phyloP scores from a whole-genome alignment of 1,140 invertebrate genomes.

The Ridgeia piscesae region DNA sequence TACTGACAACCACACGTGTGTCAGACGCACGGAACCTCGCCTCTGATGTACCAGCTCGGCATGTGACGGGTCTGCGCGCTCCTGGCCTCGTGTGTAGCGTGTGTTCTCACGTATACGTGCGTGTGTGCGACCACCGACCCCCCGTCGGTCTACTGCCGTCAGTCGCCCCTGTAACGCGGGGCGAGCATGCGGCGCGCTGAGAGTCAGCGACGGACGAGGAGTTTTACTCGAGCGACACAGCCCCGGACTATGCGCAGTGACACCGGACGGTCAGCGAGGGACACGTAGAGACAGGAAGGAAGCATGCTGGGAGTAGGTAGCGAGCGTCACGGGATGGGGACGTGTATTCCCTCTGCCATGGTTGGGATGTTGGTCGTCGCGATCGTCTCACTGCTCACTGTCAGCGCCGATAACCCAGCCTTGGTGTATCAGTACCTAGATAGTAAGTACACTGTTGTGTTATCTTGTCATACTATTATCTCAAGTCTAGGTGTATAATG shows the following conservation, averaged over 20 bases:
- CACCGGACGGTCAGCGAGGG: neutral
- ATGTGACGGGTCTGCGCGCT: neutral
- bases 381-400: neutral
- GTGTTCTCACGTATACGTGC: neutral
- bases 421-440: neutral
- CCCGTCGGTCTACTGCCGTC: neutral
- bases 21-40: neutral
- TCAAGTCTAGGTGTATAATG: neutral
- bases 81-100: neutral
- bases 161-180: neutral
- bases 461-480: neutral
- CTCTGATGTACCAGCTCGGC: neutral
- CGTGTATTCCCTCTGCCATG: neutral
- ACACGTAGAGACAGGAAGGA: neutral
- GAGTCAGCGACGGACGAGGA: neutral
- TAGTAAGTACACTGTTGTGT: neutral
- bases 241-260: neutral
- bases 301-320: neutral
- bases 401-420: neutral
- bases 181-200: neutral
- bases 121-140: neutral
- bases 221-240: neutral
- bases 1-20: neutral
- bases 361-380: neutral
- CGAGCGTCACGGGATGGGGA: neutral